A percentile compares a stretch with the other conserved stretches of the same genome.
phyloP scores from a whole-genome alignment of 2,113 vertebrate species.

The Cromileptes altivelis region DNA sequence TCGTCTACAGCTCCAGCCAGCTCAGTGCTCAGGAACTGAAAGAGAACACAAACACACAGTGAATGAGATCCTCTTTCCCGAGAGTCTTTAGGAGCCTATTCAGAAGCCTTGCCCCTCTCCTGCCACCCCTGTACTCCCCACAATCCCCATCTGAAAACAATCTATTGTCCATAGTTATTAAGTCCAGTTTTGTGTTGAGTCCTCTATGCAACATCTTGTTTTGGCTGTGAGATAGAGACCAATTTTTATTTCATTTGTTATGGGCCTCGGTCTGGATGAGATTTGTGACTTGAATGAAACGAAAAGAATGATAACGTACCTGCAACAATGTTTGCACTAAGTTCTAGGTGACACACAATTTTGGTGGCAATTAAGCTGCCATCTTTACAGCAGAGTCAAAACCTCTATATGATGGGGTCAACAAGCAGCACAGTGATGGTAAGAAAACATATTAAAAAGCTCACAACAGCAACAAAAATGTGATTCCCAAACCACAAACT shows the following conservation, averaged over 20 bases:
- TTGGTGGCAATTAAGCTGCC: slow-evolving; percentile 46
- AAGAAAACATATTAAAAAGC: slow-evolving; percentile 5
- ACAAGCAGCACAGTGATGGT: neutral
- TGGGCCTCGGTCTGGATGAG: slow-evolving; percentile 12
- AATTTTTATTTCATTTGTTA: slow-evolving; percentile 38
- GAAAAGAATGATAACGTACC: slow-evolving; percentile 47
- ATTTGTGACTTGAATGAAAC: slow-evolving; percentile 50
- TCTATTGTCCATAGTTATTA: slow-evolving; percentile 64
- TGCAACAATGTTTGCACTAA: slow-evolving; percentile 41
- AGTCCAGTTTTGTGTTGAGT: slow-evolving; percentile 59
- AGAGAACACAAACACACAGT: slow-evolving; percentile 40
- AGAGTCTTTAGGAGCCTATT: slow-evolving; percentile 57
- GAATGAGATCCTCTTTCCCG: slow-evolving; percentile 53
- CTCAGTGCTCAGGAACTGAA: slow-evolving; percentile 93
- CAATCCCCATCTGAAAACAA: slow-evolving; percentile 53
- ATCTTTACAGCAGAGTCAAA: slow-evolving; percentile 43
- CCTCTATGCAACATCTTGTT: slow-evolving; percentile 49
- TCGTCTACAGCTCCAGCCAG: slow-evolving; percentile 94
- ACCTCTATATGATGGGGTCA: slow-evolving; percentile 5
- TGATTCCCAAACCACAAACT: slow-evolving; percentile 10
- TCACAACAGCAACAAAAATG: neutral
- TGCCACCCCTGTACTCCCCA: neutral
- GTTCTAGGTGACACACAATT: slow-evolving; percentile 36
- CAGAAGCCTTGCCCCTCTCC: slow-evolving; percentile 35
- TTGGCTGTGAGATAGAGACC: slow-evolving; percentile 41